Conservation (phyloP, 2,888 invertebrate genomes). For the Endotricha flammealis region DNA sequence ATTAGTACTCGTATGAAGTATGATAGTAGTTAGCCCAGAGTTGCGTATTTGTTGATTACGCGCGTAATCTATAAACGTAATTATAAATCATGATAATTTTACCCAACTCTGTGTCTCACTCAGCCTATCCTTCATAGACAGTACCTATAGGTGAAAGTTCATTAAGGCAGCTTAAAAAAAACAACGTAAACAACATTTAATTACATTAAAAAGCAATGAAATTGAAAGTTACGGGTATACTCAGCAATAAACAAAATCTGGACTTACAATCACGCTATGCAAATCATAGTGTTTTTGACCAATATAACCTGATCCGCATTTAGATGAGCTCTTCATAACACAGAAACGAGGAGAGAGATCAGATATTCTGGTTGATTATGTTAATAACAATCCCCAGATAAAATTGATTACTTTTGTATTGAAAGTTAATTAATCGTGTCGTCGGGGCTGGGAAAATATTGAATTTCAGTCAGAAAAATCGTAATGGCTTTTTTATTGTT, state of each 20-base stretch:
- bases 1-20: no score
- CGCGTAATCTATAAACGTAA: no score
- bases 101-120: no score
- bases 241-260: conserved; percentile 9
- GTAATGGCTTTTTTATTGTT: no score
- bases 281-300: not conserved
- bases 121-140: no score
- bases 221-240: conserved; percentile 2
- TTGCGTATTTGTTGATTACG: no score
- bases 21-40: no score
- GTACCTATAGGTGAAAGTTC: no score
- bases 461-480: no score
- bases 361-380: conserved; percentile 7
- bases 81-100: no score
- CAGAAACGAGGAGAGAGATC: not conserved
- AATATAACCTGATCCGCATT: not conserved
- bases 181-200: no score
- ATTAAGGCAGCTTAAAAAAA: no score
- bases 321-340: not conserved
- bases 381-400: conserved; percentile 11
- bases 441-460: not conserved
- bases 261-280: conserved; percentile 8
- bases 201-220: not conserved
- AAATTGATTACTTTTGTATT: conserved; percentile 16
- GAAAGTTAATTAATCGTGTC: conserved; percentile 10